Evolutionary conservation across 2,888 invertebrate species (phyloP).

Genomic region (Parnassius mnemosyne): DNA sequence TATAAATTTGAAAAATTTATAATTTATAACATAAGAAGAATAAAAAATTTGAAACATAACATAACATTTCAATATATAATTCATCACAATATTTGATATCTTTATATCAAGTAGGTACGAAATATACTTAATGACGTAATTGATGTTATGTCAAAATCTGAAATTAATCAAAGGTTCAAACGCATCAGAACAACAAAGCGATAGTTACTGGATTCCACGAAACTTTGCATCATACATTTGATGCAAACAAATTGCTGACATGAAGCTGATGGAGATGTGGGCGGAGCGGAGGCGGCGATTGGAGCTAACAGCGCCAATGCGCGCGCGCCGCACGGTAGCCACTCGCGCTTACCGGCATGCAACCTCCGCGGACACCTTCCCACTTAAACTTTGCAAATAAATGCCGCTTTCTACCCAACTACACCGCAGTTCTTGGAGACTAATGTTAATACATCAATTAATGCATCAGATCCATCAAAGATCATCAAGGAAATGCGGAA

Average conservation of each 20-base stretch:
- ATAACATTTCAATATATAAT: too few relatives aligned
- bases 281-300: conserved; percentile 68
- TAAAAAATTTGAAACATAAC: too few relatives aligned
- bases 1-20: too few relatives aligned
- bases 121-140: too few relatives aligned
- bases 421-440: conserved; percentile 15
- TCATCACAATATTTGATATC: too few relatives aligned
- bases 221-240: conserved; percentile 9
- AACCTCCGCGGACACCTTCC: conserved; percentile 14
- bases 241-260: conserved; percentile 15
- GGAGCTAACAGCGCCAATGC: conserved; percentile 73
- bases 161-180: too few relatives aligned
- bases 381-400: conserved; percentile 10
- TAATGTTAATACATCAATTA: conserved; percentile 28
- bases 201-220: conserved; percentile 9
- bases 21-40: too few relatives aligned
- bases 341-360: conserved; percentile 13
- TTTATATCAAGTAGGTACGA: too few relatives aligned
- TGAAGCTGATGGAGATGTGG: conserved; percentile 44
- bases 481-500: conserved; percentile 42
- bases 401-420: conserved; percentile 1
- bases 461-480: conserved; percentile 31
- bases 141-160: too few relatives aligned
- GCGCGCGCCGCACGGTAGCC: conserved; percentile 73
- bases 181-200: background rate